Base-by-base conservation (phyloP, 2,888 invertebrate species). In the Drosophila monieri region DNA sequence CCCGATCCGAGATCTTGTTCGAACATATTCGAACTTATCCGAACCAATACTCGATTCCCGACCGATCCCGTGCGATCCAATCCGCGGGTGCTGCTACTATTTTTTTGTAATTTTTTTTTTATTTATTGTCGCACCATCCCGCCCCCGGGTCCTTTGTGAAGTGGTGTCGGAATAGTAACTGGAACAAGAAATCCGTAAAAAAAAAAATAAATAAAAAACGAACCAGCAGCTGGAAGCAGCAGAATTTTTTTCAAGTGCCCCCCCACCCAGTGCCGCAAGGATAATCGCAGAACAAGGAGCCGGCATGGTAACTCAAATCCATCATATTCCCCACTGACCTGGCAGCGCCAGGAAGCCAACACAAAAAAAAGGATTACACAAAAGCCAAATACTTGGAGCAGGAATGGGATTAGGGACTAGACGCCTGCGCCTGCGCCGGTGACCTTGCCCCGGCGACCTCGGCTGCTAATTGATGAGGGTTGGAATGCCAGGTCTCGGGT, bases 381-480 rank as follows among this genome's bases (percentile, higher is more conserved):
- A n/a, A 41, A 39, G 18, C 41, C 25, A 43, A 62, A 30, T 3
- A 23, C 21, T 23, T 23, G 21, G 21, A 23, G 21, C 21, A 0
- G 4, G 21, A 23, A 4, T 4, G 4, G 21, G 21, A 23, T 23
- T 23, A 23, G 21, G 4, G 21, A 21, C 21, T 61, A 32, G 47
- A 39, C 68, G 68, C 68, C 44, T 69, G 72, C 72, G 69, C 69
- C 32, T 41, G 12, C 21, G 27, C 53, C 44, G n/a, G 6, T 32
- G 73, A 69, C 69, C 72, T 69, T 72, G 71, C 15, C 30, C 6
- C 10, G 35, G 21, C 54, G 56, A 46, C 53, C 69, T 52, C 47
- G 18, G 18, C 18, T 8, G 48, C 57, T 73, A 64, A 76, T 76
- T 76, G 76, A 76, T 66, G 59, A 76, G 74, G 77, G 76, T 76